Conservation (phyloP, 1,140 invertebrate genomes). For the Euwallacea similis region DNA sequence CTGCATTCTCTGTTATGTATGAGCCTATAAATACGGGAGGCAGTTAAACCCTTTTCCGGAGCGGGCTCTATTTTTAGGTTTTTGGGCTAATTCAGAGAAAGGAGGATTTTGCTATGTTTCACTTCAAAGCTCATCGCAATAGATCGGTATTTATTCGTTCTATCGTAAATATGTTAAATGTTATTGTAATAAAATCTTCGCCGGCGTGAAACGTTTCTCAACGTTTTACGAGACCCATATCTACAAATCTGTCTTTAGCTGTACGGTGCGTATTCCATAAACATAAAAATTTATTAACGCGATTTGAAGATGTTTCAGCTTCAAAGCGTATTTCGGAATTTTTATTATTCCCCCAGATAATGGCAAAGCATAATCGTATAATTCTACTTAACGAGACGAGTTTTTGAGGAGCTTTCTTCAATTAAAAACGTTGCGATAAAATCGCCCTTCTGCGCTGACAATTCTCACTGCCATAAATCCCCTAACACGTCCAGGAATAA, state of each 20-base stretch:
- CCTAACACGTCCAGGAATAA: too few species aligned
- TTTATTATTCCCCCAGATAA: constrained; percentile 24
- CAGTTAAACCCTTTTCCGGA: too few species aligned
- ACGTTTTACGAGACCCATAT: constrained; percentile 11
- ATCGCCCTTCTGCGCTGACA: neutral
- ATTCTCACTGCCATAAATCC: neutral
- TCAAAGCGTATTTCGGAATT: constrained; percentile 25
- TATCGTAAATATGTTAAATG: constrained; percentile 30
- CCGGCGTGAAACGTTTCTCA: constrained; percentile 10
- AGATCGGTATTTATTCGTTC: constrained; percentile 18
- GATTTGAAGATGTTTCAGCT: constrained; percentile 9
- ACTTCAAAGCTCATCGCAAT: too few species aligned
- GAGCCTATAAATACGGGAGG: too few species aligned
- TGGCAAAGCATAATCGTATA: constrained; percentile 27
- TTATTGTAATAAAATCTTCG: constrained; percentile 30
- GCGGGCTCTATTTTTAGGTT: too few species aligned
- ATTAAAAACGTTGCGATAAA: constrained; percentile 6
- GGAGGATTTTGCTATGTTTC: too few species aligned
- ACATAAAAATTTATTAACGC: constrained; percentile 36
- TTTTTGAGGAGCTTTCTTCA: neutral
- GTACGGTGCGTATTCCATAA: constrained; percentile 27
- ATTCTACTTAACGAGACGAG: constrained; percentile 26
- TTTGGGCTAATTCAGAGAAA: too few species aligned
- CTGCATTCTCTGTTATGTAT: too few species aligned
- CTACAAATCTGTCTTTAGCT: constrained; percentile 35